Evolutionary conservation across 64 coral and sea anemone species (phyloP), one percentile per base, ranked within the genome.

Genomic region (Trachythela sp.): DNA sequence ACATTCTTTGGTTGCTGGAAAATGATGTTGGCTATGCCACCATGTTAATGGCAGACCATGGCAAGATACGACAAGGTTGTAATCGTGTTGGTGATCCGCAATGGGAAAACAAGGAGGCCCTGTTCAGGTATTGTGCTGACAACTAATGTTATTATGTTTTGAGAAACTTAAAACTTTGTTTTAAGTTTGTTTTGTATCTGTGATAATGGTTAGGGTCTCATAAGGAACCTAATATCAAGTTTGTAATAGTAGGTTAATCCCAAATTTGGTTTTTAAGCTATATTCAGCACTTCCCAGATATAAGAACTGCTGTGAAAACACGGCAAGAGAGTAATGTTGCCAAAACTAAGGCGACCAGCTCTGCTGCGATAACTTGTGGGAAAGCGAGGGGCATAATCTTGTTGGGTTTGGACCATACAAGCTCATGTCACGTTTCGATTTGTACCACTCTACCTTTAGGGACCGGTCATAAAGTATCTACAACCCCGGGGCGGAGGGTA

Each of bases 21-120:
- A 70, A 70, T n/a, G 64, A 70, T 70, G 64, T 70, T 70, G 64
- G 64, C 64, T 70, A 32, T 22, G 30, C 24, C 4, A 70, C 64
- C 8, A 70, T 70, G 64, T 70, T 70, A n/a, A 70, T 70, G 64
- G 64, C 64, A 70, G 64, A 70, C 64, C 64, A 70, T 70, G 64
- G 64, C 7, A 70, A 70, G 64, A 26, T 70, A 22, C 18, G 64
- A 70, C 8, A 70, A 70, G 24, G 20, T 8, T 9, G 7, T 22
- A 22, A 70, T 26, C 64, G 64, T 9, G 8, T 5, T 32, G 30
- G 30, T 70, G 64, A 70, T 22, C 30, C 64, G 8, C 64, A 70
- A 70, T 70, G 64, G 64, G 20, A 70, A 70, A 70, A 70, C 64
- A 70, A 70, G 24, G 64, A 70, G 24, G 64, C 24, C 8, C 64